These are phyloP conservation scores for Ia io DNA, from an alignment of 2,113 vertebrate genomes.

Conservation along the genomic window DNA sequence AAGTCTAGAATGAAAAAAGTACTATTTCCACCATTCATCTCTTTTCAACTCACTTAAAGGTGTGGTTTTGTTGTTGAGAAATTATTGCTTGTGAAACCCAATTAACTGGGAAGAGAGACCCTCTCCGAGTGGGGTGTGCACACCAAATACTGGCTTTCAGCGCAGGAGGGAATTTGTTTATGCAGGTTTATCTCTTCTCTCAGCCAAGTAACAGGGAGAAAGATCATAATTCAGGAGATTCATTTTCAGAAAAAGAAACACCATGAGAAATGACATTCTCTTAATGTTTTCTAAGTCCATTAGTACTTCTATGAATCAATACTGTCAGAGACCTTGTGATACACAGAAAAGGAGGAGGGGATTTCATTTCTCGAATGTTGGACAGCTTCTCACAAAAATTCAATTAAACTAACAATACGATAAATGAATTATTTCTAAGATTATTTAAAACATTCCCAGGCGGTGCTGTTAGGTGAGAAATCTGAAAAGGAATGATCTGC, in stretches of 20 bases:
- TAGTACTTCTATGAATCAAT: slow-evolving; percentile 70
- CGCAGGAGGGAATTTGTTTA: slow-evolving; percentile 55
- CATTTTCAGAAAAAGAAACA: slow-evolving; percentile 75
- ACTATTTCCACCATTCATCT: slow-evolving; percentile 26
- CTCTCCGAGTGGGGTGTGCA: background rate
- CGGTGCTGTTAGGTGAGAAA: slow-evolving; percentile 18
- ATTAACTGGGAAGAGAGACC: background rate
- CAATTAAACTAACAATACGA: slow-evolving; percentile 65
- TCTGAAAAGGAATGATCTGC: background rate
- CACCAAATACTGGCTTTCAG: background rate
- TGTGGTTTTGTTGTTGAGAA: slow-evolving; percentile 62
- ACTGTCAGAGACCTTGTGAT: slow-evolving; percentile 66
- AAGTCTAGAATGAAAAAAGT: slow-evolving; percentile 5
- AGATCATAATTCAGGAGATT: slow-evolving; percentile 71
- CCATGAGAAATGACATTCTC: slow-evolving; percentile 61
- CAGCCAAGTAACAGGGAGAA: slow-evolving; percentile 60
- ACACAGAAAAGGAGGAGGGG: background rate
- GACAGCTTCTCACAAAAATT: slow-evolving; percentile 61
- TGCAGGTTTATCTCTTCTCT: slow-evolving; percentile 50
- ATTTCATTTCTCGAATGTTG: slow-evolving; percentile 59
- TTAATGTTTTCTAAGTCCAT: slow-evolving; percentile 78
- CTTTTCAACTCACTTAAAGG: slow-evolving; percentile 32
- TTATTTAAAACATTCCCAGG: slow-evolving; percentile 50
- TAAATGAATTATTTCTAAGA: slow-evolving; percentile 64
- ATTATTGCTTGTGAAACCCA: slow-evolving; percentile 25